A percentile compares a stretch with the other conserved stretches of the same genome.
Evolutionary conservation across 2,888 invertebrate genomes (phyloP).

Genomic region (Altica lythri): DNA sequence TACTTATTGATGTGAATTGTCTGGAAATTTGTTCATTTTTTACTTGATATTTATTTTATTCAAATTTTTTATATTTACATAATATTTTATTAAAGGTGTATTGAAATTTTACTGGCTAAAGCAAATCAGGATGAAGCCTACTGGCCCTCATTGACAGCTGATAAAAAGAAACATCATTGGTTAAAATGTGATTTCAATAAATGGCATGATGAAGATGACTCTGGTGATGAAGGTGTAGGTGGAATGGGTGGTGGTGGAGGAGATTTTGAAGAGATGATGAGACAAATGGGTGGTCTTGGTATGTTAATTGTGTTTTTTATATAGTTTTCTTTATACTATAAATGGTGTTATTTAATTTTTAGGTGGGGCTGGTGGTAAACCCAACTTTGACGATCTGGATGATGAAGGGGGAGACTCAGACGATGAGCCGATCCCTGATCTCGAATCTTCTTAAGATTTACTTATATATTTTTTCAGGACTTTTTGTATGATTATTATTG

Average conservation of each 20-base stretch:
- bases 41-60: too few relatives aligned
- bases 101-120: conserved; percentile 76
- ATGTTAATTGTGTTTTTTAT: conserved; percentile 40
- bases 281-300: conserved; percentile 70
- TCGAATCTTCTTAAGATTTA: conserved; percentile 61
- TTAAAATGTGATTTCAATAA: conserved; percentile 97
- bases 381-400: conserved; percentile 76
- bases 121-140: conserved; percentile 70
- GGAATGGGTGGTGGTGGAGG: conserved; percentile 57
- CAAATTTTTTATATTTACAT: not conserved
- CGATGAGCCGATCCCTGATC: conserved; percentile 78
- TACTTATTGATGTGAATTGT: too few relatives aligned
- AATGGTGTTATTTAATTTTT: not conserved
- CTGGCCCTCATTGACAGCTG: conserved; percentile 88
- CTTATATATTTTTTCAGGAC: conserved; percentile 31
- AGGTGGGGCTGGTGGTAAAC: conserved; percentile 60
- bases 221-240: conserved; percentile 74
- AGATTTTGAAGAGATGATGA: conserved; percentile 74
- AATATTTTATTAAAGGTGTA: conserved; percentile 54
- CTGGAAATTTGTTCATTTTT: too few relatives aligned
- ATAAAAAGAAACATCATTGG: conserved; percentile 89
- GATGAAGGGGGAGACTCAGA: conserved; percentile 71
- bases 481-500: conserved; percentile 38
- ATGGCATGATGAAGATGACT: conserved; percentile 97
- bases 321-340: not conserved